Conservation (phyloP, 1,140 invertebrate species). For the Drosophila kikkawai region DNA sequence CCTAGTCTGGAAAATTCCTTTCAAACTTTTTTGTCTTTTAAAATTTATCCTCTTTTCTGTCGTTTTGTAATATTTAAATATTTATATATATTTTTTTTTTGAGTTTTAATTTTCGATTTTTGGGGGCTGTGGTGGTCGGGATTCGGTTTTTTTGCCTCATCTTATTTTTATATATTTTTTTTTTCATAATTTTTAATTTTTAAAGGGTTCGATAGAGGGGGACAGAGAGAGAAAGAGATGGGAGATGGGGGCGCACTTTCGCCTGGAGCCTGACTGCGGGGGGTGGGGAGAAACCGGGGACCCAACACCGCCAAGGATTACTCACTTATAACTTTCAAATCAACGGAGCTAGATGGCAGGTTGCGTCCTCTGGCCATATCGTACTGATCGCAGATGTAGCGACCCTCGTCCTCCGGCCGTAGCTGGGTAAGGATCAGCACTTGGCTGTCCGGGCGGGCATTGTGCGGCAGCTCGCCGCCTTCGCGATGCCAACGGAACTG, state of each 20-base stretch:
- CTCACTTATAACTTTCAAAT: conserved; percentile 90
- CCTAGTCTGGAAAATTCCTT: conserved; percentile 49
- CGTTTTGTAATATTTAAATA: background rate
- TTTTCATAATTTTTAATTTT: background rate
- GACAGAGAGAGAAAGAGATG: conserved; percentile 9
- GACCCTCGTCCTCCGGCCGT: conserved; percentile 88
- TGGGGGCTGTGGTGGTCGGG: conserved; percentile 2
- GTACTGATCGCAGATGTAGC: conserved; percentile 89
- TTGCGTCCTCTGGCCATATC: conserved; percentile 85
- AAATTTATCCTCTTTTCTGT: conserved; percentile 6
- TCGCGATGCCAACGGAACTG: conserved; percentile 85
- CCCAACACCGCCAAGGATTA: conserved; percentile 68
- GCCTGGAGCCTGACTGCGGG: conserved; percentile 6
- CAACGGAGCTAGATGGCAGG: conserved; percentile 88
- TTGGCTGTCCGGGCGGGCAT: conserved; percentile 42
- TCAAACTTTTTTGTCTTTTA: background rate
- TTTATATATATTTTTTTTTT: conserved; percentile 14
- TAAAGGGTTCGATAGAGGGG: background rate
- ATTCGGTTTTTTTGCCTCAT: conserved; percentile 6
- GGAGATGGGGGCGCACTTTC: conserved; percentile 1
- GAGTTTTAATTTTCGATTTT: conserved; percentile 18
- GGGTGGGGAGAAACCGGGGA: conserved; percentile 3
- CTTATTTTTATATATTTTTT: conserved; percentile 14
- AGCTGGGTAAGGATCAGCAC: conserved; percentile 85
- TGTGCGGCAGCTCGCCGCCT: conserved; percentile 79